Percentiles rank a stretch among this genome's conserved stretches.
These are phyloP conservation scores for Andrena bucephala DNA, from an alignment of 2,888 invertebrate species.

Conservation along the genomic window DNA sequence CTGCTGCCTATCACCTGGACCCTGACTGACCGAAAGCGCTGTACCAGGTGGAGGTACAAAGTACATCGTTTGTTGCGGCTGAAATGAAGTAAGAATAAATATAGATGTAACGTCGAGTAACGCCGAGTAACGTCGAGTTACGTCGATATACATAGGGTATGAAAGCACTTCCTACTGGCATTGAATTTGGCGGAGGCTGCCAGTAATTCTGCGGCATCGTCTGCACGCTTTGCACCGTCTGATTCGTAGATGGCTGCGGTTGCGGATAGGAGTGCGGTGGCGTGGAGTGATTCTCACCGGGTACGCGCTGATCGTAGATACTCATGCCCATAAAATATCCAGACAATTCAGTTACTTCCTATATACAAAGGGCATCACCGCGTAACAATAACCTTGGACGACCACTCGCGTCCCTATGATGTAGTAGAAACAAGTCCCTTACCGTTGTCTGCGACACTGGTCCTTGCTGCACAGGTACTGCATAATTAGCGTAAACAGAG, in stretches of 20 bases:
- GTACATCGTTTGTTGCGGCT: conserved; percentile 83
- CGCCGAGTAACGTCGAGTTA: background rate
- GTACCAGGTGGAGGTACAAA: conserved; percentile 81
- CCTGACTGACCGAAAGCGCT: conserved; percentile 79
- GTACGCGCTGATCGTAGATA: conserved; percentile 80
- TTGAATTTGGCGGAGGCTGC: conserved; percentile 81
- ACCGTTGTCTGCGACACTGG: conserved; percentile 77
- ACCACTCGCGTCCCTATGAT: background rate
- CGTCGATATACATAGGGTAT: background rate
- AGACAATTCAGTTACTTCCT: conserved; percentile 81
- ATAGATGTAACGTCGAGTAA: background rate
- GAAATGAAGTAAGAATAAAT: conserved; percentile 1
- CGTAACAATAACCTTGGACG: background rate
- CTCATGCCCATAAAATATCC: conserved; percentile 83
- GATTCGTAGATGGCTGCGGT: conserved; percentile 74
- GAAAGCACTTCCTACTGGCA: conserved; percentile 73
- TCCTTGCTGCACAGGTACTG: conserved; percentile 79
- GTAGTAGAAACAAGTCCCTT: conserved; percentile 33
- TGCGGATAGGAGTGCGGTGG: conserved; percentile 78
- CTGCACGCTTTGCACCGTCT: conserved; percentile 72
- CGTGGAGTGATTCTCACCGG: conserved; percentile 76
- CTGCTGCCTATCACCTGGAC: conserved; percentile 77
- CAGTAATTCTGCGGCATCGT: conserved; percentile 79
- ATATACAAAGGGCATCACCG: background rate
- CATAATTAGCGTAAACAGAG: conserved; percentile 81